A percentile compares a stretch with the other conserved stretches of the same genome.
phyloP scores from a whole-genome alignment of 2,113 vertebrate species.

The Dissostichus mawsoni region DNA sequence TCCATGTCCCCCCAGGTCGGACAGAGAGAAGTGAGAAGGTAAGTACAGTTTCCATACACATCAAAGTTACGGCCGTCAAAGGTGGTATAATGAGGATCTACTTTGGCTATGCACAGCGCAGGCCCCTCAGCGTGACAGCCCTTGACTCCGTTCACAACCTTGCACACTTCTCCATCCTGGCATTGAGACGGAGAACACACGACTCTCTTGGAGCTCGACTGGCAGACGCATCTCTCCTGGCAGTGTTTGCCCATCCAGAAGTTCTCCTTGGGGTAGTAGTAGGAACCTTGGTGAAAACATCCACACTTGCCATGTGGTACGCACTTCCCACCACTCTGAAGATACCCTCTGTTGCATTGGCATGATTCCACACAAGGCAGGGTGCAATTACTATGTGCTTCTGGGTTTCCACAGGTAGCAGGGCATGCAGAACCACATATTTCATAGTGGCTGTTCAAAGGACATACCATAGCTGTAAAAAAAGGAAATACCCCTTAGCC shows the following conservation, averaged over 20 bases:
- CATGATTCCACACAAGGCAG: slow-evolving; percentile 65
- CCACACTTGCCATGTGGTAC: slow-evolving; percentile 64
- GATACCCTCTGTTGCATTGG: slow-evolving; percentile 59
- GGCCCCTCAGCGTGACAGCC: slow-evolving; percentile 35
- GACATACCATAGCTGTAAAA: slow-evolving; percentile 44
- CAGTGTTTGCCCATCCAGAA: slow-evolving; percentile 63
- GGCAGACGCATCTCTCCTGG: slow-evolving; percentile 63
- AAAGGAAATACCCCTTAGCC: neutral
- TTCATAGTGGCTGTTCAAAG: slow-evolving; percentile 67
- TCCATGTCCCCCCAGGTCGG: slow-evolving; percentile 26
- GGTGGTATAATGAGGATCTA: slow-evolving; percentile 71
- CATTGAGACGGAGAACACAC: slow-evolving; percentile 43
- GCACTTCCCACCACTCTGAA: slow-evolving; percentile 60
- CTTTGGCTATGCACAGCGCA: slow-evolving; percentile 54
- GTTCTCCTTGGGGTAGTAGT: slow-evolving; percentile 64
- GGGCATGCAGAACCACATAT: slow-evolving; percentile 58
- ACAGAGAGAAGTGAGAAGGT: slow-evolving; percentile 61
- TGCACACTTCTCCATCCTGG: slow-evolving; percentile 43
- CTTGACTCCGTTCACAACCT: slow-evolving; percentile 40
- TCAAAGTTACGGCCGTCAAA: slow-evolving; percentile 72
- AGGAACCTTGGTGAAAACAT: slow-evolving; percentile 70
- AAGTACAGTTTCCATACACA: slow-evolving; percentile 76
- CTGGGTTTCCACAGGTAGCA: slow-evolving; percentile 57
- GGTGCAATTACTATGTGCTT: slow-evolving; percentile 35
- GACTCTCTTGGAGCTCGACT: slow-evolving; percentile 46